A percentile compares a stretch with the other conserved stretches of the same genome.
Evolutionary conservation across 2,888 invertebrate species (phyloP).

Genomic region (Eilema depressum): DNA sequence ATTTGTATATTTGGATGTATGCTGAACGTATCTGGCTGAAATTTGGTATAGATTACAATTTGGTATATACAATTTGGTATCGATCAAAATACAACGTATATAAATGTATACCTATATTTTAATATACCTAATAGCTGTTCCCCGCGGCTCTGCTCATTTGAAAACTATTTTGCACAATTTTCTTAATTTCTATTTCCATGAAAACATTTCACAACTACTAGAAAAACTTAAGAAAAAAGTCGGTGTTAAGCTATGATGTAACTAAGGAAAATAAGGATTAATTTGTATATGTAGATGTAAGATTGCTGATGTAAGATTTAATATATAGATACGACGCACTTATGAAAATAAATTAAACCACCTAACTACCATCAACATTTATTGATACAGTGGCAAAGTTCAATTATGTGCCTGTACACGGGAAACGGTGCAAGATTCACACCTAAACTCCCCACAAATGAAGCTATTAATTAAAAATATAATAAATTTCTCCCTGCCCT

Average conservation of each 20-base stretch:
- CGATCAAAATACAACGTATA: too few relatives aligned
- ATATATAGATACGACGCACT: background rate
- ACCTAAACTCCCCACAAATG: slow-evolving; percentile 51
- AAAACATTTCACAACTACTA: background rate
- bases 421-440: slow-evolving; percentile 49
- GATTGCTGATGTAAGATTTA: background rate
- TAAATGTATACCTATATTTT: too few relatives aligned
- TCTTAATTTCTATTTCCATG: too few relatives aligned
- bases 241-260: background rate
- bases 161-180: too few relatives aligned
- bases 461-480: slow-evolving; percentile 63
- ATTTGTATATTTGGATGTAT: too few relatives aligned
- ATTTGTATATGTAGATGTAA: background rate
- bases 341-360: background rate
- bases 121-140: background rate
- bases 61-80: too few relatives aligned
- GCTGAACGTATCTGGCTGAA: too few relatives aligned
- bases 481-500: slow-evolving; percentile 52
- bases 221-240: background rate
- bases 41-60: too few relatives aligned
- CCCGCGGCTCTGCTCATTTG: background rate
- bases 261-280: background rate
- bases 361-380: slow-evolving; percentile 32
- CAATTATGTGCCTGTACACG: slow-evolving; percentile 55
- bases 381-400: slow-evolving; percentile 59